Base-by-base conservation (phyloP, 1,140 invertebrate genomes). In the Cheumatopsyche charites region DNA sequence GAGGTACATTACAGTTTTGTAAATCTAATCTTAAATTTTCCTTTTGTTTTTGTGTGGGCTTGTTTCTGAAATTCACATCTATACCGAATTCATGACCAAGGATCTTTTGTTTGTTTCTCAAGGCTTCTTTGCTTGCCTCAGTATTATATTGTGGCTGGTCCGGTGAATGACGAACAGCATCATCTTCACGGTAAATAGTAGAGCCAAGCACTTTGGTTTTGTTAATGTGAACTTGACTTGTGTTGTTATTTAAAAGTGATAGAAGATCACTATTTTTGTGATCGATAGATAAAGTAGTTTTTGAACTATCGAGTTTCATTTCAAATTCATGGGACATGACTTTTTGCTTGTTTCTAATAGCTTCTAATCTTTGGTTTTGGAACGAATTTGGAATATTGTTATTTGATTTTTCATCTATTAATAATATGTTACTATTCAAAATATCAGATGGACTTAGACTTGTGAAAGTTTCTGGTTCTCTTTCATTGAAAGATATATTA, bases 281-380 rank as follows among this genome's bases (percentile, higher is more conserved):
- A 15, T 52, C 55, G 4, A 3, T n/a, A 47, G 15, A n/a, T 47
- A 15, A n/a, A 7, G 13, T 3, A 13, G 2, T 47, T 13, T 4
- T 23, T 36, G 21, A 36, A 68, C 13, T 29, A 36, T 68, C 26
- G 13, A n/a, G 21, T 1, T 47, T n/a, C 26, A 71, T 26, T 19
- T 79, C 79, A 67, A 82, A 83, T 75, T 83, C 82, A 61, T 83
- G 80, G 0, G 78, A 26, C 79, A 84, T 79, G 0, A 83, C 80
- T 71, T 82, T 84, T 42, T 80, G 77, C 76, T 82, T 83, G 71
- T 84, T 85, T 42, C 78, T 75, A 0, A 81, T 47, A 4, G 82
- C 82, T 72, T 82, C 80, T 61, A 80, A 76, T 67, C 77, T 78
- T 29, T 72, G 73, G 25, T 41, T 41, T 62, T 69, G 58, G 47